phyloP scores from a whole-genome alignment of 2,797 vertebrate genomes.

The Chaunax sp. region DNA sequence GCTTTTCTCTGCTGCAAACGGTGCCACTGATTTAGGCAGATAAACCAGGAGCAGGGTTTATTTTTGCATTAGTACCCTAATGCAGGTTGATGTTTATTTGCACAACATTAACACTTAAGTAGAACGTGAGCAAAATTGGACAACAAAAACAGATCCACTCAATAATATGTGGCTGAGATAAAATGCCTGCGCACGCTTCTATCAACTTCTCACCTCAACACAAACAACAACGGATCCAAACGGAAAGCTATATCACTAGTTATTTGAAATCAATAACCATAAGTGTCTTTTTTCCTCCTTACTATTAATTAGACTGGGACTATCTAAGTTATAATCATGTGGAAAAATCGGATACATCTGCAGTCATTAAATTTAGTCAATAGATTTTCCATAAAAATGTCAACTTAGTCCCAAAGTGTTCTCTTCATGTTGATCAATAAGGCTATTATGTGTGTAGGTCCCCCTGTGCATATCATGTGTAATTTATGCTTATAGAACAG shows the following conservation, averaged over 20 bases:
- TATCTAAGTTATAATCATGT: slow-evolving; percentile 3
- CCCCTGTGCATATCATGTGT: slow-evolving; percentile 12
- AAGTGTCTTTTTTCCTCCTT: background rate
- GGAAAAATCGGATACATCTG: slow-evolving; percentile 18
- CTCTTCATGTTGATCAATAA: slow-evolving; percentile 27
- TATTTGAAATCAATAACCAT: background rate
- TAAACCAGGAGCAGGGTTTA: slow-evolving; percentile 12
- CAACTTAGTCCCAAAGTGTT: slow-evolving; percentile 13
- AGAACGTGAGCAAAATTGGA: slow-evolving; percentile 1
- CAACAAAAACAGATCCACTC: slow-evolving; percentile 33
- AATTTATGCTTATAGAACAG: slow-evolving; percentile 18
- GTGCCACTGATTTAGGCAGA: slow-evolving; percentile 15
- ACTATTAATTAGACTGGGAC: slow-evolving; percentile 15
- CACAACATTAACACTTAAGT: slow-evolving; percentile 29
- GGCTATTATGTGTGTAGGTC: slow-evolving; percentile 11
- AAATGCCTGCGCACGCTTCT: slow-evolving; percentile 27
- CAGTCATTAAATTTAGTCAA: slow-evolving; percentile 12
- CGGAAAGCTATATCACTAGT: background rate
- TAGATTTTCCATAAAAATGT: slow-evolving; percentile 28
- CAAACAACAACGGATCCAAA: slow-evolving; percentile 17
- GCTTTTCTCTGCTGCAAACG: slow-evolving; percentile 15
- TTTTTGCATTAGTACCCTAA: slow-evolving; percentile 18
- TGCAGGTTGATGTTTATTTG: slow-evolving; percentile 33
- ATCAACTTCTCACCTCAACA: slow-evolving; percentile 18
- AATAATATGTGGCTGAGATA: slow-evolving; percentile 9